Base-by-base conservation (phyloP, 2,797 vertebrate species). In the Chelon auratus region DNA sequence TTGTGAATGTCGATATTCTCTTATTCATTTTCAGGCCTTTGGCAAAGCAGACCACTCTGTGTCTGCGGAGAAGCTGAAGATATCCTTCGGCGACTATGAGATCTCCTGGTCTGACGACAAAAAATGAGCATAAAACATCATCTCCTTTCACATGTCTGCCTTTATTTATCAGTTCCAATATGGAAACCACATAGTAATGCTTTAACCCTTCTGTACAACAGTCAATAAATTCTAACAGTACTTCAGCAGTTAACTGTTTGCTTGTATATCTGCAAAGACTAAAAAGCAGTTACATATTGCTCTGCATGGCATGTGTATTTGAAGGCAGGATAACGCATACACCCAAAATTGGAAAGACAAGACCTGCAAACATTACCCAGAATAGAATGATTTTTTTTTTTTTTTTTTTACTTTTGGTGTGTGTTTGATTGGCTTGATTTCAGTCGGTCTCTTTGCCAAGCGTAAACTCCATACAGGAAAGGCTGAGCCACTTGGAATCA, bases 11-110 rank as follows among this genome's bases (percentile, higher is more conserved):
- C 0, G 6, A 12, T 62, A 0, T 0, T 15, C 58, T 63, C 52
- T 81, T 0, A 55, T 58, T 69, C 55, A 62, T 78, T 90, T 93
- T 40, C 90, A 97, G 97, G 96, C 86, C 26, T 97, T 95, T 89
- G 97, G 96, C 22, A 97, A 96, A 94, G 97, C 97, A 78, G 96
- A 97, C 75, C 97, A 97, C 71, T 91, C 95, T 0, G 88, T 94
- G 52, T 94, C 96, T 26, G 95, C 79, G 11, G 95, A 95, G 82
- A 96, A 96, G 88, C 81, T 97, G 80, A 97, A 95, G 90, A 87
- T 82, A 59, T 84, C 69, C 39, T 97, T 93, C 63, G 84, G 88
- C 58, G 93, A 94, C 87, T 97, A 96, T 87, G 94, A 96, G 67
- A 91, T 97, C 82, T 95, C 93, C 45, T 97, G 95, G 93, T 95